Evolutionary conservation across 2,113 vertebrate species (phyloP), one percentile per base, ranked within the genome.

Genomic region (Lutjanus erythropterus): DNA sequence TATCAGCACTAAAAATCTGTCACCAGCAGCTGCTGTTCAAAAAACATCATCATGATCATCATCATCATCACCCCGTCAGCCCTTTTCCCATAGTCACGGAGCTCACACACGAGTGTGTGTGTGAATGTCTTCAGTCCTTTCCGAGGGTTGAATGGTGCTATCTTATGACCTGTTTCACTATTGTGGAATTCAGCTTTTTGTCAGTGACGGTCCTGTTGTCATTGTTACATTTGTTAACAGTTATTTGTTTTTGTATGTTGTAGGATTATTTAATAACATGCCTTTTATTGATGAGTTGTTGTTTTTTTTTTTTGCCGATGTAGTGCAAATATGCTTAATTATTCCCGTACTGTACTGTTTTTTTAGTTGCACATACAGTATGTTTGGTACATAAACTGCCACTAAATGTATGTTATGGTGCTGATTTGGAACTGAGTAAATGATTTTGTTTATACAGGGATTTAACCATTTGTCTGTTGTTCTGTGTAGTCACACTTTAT

Each of bases 361-460:
- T 81, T 90, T 83, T 92, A 93, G 90, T 94, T 94, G 94, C 95
- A 94, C 93, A 94, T 77, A 68, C 65, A 78, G 47, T 42, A 73
- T 94, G 91, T 94, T 91, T 94, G 91, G 88, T 91, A 91, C 88
- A 83, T 95, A 93, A 92, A 92, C 78, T 94, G 92, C 93, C 91
- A 93, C 83, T 90, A 88, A 84, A 84, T 90, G 93, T 93, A 86
- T 94, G 93, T 92, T 80, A 94, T 93, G 96, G 96, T 98, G 97
- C 96, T 97, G 92, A 95, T 95, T 91, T 88, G 81, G 49, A 93
- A 92, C 78, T 88, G 86, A 90, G 85, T 83, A 81, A 86, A 91
- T 87, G 78, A 92, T 93, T n/a, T 89, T 95, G 90, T 94, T 95
- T 91, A 92, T 93, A 93, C 94, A 93, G 90, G 88, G 93, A 91